Evolutionary conservation across 2,888 invertebrate genomes (phyloP), one percentile per base, ranked within the genome.

Genomic region (Esperia sulphurella): DNA sequence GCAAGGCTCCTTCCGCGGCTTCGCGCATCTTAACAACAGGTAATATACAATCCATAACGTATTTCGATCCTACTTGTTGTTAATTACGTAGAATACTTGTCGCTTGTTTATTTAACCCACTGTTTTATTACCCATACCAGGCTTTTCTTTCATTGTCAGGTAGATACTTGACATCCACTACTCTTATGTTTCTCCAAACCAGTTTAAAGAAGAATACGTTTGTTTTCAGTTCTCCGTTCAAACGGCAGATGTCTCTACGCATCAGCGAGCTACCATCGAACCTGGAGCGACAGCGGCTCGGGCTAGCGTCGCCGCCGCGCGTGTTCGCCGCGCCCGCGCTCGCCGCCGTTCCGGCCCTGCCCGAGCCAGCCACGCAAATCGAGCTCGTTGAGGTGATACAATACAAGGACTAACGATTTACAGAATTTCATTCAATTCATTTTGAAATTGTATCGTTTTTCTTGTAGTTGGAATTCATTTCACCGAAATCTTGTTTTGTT

Each of bases 241-340:
- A 99, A 90, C 92, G 98, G 41, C 98, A 98, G 83, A 94, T 98
- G 91, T 98, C 98, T 54, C 92, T 98, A 58, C 94, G 98, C 55
- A 94, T 98, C 66, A 96, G 95, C 79, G 98, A 98, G 90, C 92
- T 98, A 81, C 98, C 98, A 51, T 98, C 98, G 68, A 98, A 97
- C 77, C 88, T 98, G 66, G 97, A 98, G 87, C 93, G 98, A 43
- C 91, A 59, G 92, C 94, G 64, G 88, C 71, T 93, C 92, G 90
- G 95, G 93, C 88, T 96, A 92, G 89, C 96, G 93, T 88, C 96
- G 92, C 90, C 96, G 92, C 81, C 91, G 94, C 67, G 94, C 92
- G 59, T 93, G 92, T 78, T 94, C 93, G 10, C 83, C 94, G 31
- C 10, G 59, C 92, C 92, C 46, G 91, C 91, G 28, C 90, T 90